Evolutionary conservation across 2,797 vertebrate species (phyloP).

Genomic region (Hafferia zeledoni): DNA sequence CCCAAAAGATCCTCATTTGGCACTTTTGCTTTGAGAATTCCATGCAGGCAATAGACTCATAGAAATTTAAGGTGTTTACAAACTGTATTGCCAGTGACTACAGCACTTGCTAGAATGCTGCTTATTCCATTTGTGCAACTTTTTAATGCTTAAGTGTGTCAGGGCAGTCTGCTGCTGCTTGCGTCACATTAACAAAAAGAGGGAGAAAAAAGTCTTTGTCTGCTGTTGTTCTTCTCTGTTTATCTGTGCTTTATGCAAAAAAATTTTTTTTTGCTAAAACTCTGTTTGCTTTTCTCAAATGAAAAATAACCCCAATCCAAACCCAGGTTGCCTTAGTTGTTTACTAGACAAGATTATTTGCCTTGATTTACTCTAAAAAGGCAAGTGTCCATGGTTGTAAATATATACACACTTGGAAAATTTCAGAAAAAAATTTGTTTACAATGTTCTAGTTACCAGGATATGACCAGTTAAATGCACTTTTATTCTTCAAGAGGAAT

Average conservation of each 20-base stretch:
- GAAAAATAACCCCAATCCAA: background rate
- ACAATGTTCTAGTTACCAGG: background rate
- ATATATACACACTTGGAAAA: background rate
- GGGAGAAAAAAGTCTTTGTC: background rate
- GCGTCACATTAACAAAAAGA: background rate
- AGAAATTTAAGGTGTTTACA: slow-evolving; percentile 53
- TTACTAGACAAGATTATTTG: background rate
- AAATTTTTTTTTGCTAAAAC: background rate
- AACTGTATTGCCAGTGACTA: background rate
- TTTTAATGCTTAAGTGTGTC: background rate
- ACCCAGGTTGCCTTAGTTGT: background rate
- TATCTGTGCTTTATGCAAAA: background rate
- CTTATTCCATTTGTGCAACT: background rate
- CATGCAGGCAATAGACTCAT: background rate
- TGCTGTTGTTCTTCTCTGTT: background rate
- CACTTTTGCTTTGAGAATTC: slow-evolving; percentile 33
- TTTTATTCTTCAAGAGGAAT: background rate
- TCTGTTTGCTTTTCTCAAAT: background rate
- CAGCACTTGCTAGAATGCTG: background rate
- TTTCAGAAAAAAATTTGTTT: background rate
- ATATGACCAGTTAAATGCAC: background rate
- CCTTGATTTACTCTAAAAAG: background rate
- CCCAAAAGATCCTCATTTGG: slow-evolving; percentile 3
- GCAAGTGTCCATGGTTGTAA: background rate
- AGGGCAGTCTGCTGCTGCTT: background rate